Percentiles rank a stretch among this genome's conserved stretches.
Evolutionary conservation across 2,113 vertebrate species (phyloP).

Genomic region (Lycaon pictus): DNA sequence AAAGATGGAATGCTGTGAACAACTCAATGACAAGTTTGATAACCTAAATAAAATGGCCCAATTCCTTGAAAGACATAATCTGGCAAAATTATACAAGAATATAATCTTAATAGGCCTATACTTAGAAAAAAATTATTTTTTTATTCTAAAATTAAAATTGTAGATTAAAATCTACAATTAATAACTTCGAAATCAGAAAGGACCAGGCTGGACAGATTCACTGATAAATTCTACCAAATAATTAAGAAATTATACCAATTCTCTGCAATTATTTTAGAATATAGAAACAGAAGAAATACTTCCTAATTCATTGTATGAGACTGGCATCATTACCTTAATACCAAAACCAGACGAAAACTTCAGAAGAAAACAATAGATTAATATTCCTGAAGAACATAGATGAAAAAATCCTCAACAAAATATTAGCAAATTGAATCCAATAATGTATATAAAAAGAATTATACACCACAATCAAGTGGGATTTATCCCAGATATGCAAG

Average conservation of each 20-base stretch:
- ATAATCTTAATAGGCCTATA: neutral
- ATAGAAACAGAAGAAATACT: neutral
- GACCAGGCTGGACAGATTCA: too few relatives aligned
- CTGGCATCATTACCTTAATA: neutral
- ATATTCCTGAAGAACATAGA: neutral
- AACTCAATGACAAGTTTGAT: neutral
- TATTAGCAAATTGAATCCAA: neutral
- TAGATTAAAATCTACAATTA: neutral
- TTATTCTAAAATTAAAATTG: neutral
- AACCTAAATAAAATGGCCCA: neutral
- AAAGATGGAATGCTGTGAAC: neutral
- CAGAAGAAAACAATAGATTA: neutral
- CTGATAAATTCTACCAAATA: neutral
- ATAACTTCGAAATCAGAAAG: neutral
- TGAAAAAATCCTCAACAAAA: neutral
- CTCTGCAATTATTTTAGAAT: neutral
- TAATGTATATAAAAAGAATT: neutral
- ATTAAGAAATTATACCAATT: neutral
- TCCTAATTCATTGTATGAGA: neutral
- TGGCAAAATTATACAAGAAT: neutral
- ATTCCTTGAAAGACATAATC: neutral
- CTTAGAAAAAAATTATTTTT: neutral
- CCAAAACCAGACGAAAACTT: neutral
- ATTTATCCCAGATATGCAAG: neutral
- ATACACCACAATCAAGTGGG: neutral